Conservation (phyloP, 2,113 vertebrate species). For the Syngnathoides biaculeatus region DNA sequence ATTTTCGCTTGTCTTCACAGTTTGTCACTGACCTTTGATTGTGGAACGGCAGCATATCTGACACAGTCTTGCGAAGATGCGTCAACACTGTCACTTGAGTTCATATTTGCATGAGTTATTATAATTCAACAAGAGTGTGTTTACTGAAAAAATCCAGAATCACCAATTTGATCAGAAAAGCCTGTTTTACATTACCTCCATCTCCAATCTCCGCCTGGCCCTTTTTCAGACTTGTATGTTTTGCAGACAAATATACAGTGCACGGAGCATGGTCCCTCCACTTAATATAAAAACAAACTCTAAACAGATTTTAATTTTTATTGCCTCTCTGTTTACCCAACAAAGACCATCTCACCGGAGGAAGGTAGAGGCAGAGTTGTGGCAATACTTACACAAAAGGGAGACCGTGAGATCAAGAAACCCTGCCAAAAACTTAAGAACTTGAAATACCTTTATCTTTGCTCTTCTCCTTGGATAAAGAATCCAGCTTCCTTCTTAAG, state of each 20-base stretch:
- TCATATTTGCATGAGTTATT: neutral
- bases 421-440: neutral
- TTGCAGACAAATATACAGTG: conserved; percentile 53
- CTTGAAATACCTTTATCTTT: conserved; percentile 87
- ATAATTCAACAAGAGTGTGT: neutral
- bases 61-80: neutral
- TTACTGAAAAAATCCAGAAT: neutral
- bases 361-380: neutral
- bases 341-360: neutral
- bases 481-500: conserved; percentile 92
- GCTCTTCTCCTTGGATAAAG: conserved; percentile 91
- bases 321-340: conserved; percentile 49
- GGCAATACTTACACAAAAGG: neutral
- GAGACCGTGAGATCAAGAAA: neutral
- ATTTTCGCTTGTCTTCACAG: too few relatives aligned
- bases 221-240: neutral
- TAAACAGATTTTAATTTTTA: conserved; percentile 46
- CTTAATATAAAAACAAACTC: conserved; percentile 63
- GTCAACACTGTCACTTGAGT: neutral
- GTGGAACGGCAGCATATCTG: neutral
- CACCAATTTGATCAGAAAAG: conserved; percentile 4
- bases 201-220: neutral
- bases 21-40: neutral
- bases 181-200: conserved; percentile 10
- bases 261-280: conserved; percentile 52